A percentile compares a stretch with the other conserved stretches of the same genome.
Evolutionary conservation across 2,797 vertebrate genomes (phyloP).

Genomic region (Chelidonichthys spinosus): DNA sequence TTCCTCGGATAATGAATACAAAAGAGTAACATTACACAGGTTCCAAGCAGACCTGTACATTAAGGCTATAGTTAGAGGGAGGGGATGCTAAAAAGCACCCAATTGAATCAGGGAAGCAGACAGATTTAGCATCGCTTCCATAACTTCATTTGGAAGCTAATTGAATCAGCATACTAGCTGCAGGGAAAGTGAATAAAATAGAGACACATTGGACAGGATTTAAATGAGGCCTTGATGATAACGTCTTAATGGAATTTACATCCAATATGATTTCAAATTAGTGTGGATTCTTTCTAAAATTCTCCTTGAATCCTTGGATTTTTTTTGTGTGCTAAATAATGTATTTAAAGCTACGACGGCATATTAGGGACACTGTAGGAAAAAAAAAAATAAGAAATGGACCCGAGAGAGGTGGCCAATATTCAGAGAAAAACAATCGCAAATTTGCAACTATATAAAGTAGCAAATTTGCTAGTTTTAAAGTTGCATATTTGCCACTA

Average conservation of each 20-base stretch:
- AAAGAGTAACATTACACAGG: constrained; percentile 61
- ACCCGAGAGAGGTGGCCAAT: too few species aligned
- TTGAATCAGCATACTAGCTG: constrained; percentile 77
- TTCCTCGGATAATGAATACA: constrained; percentile 71
- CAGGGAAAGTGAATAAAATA: constrained; percentile 72
- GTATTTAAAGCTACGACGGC: too few species aligned
- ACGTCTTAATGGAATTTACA: constrained; percentile 67
- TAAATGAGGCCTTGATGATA: constrained; percentile 63
- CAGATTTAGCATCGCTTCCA: constrained; percentile 68
- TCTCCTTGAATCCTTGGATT: constrained; percentile 49
- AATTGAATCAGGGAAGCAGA: constrained; percentile 72
- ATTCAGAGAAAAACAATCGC: too few species aligned
- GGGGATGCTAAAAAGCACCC: constrained; percentile 59
- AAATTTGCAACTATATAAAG: too few species aligned
- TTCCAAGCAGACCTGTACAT: constrained; percentile 52
- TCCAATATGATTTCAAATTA: constrained; percentile 60
- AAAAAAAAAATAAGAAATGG: too few species aligned
- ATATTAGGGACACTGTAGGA: too few species aligned
- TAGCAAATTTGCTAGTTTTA: too few species aligned
- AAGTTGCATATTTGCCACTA: too few species aligned
- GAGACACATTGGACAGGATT: constrained; percentile 61
- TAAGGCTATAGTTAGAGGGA: constrained; percentile 47
- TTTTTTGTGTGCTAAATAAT: too few species aligned
- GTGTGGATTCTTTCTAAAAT: constrained; percentile 39
- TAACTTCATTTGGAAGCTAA: constrained; percentile 80